Evolutionary conservation across 2,888 invertebrate species (phyloP).

Genomic region (Erebia aethiops): DNA sequence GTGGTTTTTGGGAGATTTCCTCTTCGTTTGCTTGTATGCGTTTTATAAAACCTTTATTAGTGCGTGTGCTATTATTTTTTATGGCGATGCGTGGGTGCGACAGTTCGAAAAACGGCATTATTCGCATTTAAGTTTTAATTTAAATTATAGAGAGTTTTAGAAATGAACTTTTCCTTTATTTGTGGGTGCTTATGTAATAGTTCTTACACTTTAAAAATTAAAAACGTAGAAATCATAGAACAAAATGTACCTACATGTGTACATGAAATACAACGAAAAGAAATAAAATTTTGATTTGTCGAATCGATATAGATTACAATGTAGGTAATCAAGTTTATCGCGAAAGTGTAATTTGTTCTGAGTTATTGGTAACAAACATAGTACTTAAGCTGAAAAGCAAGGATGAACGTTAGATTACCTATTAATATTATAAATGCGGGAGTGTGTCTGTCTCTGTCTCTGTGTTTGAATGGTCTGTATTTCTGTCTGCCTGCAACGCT

Average conservation of each 20-base stretch:
- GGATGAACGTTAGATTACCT: too few species aligned
- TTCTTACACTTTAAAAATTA: not conserved
- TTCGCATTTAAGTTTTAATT: slow-evolving; percentile 42
- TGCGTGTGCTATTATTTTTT: slow-evolving; percentile 44
- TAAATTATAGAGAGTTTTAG: slow-evolving; percentile 5
- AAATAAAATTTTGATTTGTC: slow-evolving; percentile 1
- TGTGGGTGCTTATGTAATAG: too few species aligned
- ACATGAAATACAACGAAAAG: not conserved
- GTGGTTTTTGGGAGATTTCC: slow-evolving; percentile 48
- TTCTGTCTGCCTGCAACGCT: too few species aligned
- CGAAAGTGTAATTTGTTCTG: slow-evolving; percentile 24
- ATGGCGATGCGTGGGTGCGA: slow-evolving; percentile 43
- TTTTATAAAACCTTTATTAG: slow-evolving; percentile 32
- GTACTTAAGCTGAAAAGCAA: not conserved
- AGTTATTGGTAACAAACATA: not conserved
- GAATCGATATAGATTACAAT: not conserved
- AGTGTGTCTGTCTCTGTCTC: too few species aligned
- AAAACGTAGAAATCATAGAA: not conserved
- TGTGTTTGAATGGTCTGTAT: too few species aligned
- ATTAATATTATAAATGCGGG: too few species aligned
- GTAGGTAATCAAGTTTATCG: slow-evolving; percentile 29
- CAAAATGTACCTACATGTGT: not conserved
- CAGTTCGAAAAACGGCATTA: slow-evolving; percentile 40
- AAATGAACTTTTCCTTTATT: not conserved
- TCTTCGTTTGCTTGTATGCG: slow-evolving; percentile 30